These are phyloP conservation scores for Geococcyx californianus DNA, from an alignment of 2,113 vertebrate species.

Conservation along the genomic window DNA sequence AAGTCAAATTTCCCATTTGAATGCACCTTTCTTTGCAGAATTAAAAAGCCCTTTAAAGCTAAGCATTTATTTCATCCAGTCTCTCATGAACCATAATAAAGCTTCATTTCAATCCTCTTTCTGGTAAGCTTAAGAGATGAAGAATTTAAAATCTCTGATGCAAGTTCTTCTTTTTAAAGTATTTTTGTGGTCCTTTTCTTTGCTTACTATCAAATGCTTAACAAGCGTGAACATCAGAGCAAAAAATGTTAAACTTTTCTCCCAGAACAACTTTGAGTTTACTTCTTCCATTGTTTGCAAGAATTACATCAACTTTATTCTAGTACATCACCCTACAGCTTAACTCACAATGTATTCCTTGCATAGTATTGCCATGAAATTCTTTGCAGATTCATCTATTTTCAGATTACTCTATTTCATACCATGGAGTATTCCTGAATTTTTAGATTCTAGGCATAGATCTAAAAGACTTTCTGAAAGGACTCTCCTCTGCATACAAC, in stretches of 20 bases:
- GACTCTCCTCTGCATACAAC: background rate
- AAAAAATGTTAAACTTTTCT: background rate
- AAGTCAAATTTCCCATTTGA: background rate
- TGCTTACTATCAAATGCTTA: background rate
- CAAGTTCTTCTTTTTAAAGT: background rate
- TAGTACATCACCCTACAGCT: background rate
- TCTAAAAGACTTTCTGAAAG: background rate
- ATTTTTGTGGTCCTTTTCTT: background rate
- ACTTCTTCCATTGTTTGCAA: background rate
- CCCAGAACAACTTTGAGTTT: background rate
- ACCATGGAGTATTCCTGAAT: background rate
- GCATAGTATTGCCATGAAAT: background rate
- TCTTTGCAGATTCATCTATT: background rate
- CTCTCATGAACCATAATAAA: background rate
- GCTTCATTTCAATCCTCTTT: background rate
- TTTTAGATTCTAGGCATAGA: background rate
- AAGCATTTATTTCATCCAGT: background rate
- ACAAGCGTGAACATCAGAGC: background rate
- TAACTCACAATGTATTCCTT: background rate
- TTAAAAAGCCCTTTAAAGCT: background rate
- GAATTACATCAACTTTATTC: background rate
- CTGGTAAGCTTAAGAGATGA: background rate
- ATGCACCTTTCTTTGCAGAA: background rate
- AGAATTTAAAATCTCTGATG: background rate
- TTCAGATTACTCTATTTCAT: background rate